Base-by-base conservation (phyloP, 2,888 invertebrate species). In the Crepidodera aurea region DNA sequence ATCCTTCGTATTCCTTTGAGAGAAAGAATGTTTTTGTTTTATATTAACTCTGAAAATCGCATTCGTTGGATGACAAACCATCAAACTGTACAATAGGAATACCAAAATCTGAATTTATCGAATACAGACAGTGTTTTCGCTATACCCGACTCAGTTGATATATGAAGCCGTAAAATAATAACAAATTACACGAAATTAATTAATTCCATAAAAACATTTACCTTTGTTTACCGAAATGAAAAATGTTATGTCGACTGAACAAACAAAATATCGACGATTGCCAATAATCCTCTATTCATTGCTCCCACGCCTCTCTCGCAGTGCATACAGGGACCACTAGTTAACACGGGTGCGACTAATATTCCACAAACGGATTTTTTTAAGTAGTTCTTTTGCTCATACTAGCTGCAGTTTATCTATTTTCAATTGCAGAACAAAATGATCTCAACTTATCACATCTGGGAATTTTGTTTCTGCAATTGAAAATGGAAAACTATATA, bases 221-320 rank as follows among this genome's bases (percentile, higher is more conserved):
- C 76, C 75, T 76, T 75, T 75, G 75, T 77, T 75, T 73, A 71
- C 68, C 69, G 71, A 74, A 75, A 78, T 78, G 75, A 78, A 78
- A 79, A 79, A 79, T 77, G 73, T 69, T 75, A 76, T 74, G 72
- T 65, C 74, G 77, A 74, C 76, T 79, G 79, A 78, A 78, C 78
- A 79, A 79, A 80, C 78, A 80, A 78, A 80, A 79, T 79, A 79
- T 77, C 76, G 71, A 69, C 77, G 79, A 80, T 79, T 77, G 78
- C 75, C 79, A 77, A 79, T 80, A 80, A 80, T 79, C 78, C 78
- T 75, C 77, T 76, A 76, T 80, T 79, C 78, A 75, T 75, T 74
- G 76, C 73, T 72, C 16, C 75, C 77, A 71, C 78, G 77, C 78
- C 78, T 77, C 76, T 70, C 51, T n/a, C 8, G 13, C 8, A 8